Evolutionary conservation across 2,797 vertebrate genomes (phyloP).

Genomic region (Siniperca obscura): DNA sequence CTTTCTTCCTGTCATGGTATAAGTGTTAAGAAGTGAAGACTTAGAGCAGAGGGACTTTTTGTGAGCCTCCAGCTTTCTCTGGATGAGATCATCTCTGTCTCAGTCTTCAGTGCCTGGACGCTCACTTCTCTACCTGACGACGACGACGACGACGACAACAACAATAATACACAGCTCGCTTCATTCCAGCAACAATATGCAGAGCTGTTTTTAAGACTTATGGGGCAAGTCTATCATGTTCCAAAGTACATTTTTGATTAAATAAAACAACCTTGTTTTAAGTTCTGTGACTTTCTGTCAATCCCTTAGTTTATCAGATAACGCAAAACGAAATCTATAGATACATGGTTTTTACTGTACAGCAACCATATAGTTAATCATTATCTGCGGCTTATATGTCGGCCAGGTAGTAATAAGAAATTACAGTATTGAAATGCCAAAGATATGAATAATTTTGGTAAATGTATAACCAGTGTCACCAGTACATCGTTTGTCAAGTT

Average conservation of each 20-base stretch:
- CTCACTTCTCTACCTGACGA: not conserved
- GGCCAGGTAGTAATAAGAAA: not conserved
- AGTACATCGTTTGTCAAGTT: not conserved
- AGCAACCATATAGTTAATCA: rapidly evolving
- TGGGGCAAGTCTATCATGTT: not conserved
- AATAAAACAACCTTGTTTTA: not conserved
- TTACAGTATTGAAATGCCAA: too few species aligned
- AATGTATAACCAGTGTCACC: not conserved
- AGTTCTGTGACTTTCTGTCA: not conserved
- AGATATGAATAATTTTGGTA: not conserved
- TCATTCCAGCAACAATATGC: not conserved
- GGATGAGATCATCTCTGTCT: slow-evolving; percentile 1
- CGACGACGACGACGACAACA: too few species aligned
- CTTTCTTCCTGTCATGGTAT: not conserved
- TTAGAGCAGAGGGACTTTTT: not conserved
- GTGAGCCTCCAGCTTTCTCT: not conserved
- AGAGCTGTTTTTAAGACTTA: slow-evolving; percentile 2
- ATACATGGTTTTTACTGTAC: not conserved
- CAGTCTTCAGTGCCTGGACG: not conserved
- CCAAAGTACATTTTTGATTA: not conserved
- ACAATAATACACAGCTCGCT: not conserved
- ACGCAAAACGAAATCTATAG: not conserved
- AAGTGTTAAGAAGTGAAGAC: not conserved
- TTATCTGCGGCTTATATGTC: not conserved
- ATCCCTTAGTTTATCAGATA: not conserved